Base-by-base conservation (phyloP, 2,888 invertebrate genomes). In the Acrobasis suavella region DNA sequence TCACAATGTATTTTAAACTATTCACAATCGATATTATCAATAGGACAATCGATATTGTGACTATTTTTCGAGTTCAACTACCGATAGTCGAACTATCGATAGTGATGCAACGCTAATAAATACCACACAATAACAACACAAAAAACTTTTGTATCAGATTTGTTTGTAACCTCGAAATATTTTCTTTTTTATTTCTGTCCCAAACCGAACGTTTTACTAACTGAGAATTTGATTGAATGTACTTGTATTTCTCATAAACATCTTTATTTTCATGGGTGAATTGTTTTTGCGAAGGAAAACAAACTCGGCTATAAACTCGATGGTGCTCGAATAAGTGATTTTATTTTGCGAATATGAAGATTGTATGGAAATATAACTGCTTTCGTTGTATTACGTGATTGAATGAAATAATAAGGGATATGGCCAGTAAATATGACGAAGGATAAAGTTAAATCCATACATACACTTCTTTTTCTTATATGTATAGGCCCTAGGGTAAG, bases 221-320 rank as follows among this genome's bases (percentile, higher is more conserved):
- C 55, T 39, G 55, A 56, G 42, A 56, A 56, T 56, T 56, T 56
- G 52, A 52, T 52, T 32, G 17, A 15, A 15, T 56, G 12, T 56
- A 7, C 42, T 56, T 52, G 52, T 52, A 37, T 56, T 16, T 39
- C 55, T 16, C 39, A 58, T 32, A 58, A 22, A 59, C 32, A n/a
- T 46, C 12, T 1, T 49, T 15, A 49, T 50, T 59, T 49, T 32
- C 37, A 59, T 59, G 14, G 46, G 9, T 38, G 37, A n/a, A 42
- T 60, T 60, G 51, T 60, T 22, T 17, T 10, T 17, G 50, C 10
- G 16, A 6, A 32, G 8, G 32, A 32, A 7, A 37, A 32, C 58
- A 49, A 49, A 32, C 32, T 14, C 7, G 15, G 58, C 49, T 49
- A 58, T 58, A 58, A 58, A 58, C 0, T 58, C 2, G 58, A 32